Conservation (phyloP, 2,113 vertebrate species). For the Chinchilla lanigera region DNA sequence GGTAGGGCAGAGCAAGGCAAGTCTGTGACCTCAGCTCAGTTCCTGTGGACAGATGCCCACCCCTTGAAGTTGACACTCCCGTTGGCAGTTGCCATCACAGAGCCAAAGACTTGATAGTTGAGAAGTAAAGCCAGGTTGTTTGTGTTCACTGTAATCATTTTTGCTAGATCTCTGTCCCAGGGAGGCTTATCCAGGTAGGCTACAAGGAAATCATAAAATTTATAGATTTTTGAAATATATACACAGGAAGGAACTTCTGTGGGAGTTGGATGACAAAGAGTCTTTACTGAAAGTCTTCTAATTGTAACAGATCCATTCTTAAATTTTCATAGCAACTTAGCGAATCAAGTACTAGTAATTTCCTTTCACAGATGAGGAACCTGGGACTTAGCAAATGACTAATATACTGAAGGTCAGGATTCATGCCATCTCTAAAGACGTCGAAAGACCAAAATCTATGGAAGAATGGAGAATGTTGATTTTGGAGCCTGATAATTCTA, state of each 20-base stretch:
- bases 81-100: conserved; percentile 69
- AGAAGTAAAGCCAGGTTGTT: conserved; percentile 31
- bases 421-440: background rate
- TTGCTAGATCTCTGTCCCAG: background rate
- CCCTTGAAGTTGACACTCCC: conserved; percentile 82
- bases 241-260: conserved; percentile 3
- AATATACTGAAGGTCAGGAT: background rate
- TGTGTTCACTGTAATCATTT: conserved; percentile 41
- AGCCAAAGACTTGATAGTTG: conserved; percentile 50
- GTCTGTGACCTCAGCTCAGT: conserved; percentile 75
- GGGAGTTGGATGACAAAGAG: background rate
- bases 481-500: background rate
- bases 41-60: conserved; percentile 80
- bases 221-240: background rate
- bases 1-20: conserved; percentile 60
- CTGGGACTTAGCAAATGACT: background rate
- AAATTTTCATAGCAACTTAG: background rate
- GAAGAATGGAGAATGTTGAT: background rate
- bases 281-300: background rate
- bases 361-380: conserved; percentile 28
- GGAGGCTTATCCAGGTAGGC: conserved; percentile 3
- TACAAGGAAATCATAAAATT: conserved; percentile 4
- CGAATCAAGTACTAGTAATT: background rate
- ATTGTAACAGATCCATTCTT: background rate
- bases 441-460: background rate